phyloP scores from a whole-genome alignment of 2,113 vertebrate genomes.

The Caranx melampygus region DNA sequence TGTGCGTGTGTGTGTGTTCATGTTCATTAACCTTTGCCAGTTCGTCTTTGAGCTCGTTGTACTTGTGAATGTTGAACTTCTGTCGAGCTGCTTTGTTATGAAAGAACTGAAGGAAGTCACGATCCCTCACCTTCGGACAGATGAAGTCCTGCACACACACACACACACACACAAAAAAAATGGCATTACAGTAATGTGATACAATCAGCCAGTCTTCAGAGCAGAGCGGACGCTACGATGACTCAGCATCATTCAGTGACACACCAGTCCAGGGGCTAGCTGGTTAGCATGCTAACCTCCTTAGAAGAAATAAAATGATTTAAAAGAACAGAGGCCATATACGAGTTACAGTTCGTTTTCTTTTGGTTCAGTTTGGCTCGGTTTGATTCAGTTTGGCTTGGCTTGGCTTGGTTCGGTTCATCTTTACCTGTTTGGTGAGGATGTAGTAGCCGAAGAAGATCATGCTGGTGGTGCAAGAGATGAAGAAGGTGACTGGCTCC shows the following conservation, averaged over 20 bases:
- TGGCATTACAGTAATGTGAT: no score
- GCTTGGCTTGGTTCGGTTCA: no score
- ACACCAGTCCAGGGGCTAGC: no score
- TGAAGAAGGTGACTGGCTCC: conserved; percentile 64
- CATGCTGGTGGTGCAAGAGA: conserved; percentile 58
- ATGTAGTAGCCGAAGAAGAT: conserved; percentile 63
- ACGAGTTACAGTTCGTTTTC: no score
- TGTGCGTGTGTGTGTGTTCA: conserved; percentile 3
- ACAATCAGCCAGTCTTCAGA: no score
- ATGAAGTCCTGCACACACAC: conserved; percentile 43
- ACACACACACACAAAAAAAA: not conserved
- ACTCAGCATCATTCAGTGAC: no score
- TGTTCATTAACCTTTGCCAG: conserved; percentile 22
- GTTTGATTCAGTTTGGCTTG: no score
- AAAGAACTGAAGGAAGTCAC: conserved; percentile 54
- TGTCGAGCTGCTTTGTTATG: not conserved
- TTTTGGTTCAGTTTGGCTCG: no score
- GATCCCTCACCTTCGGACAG: not conserved
- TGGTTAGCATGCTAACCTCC: no score
- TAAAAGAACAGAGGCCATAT: no score
- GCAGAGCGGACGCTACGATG: no score
- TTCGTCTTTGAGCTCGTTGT: conserved; percentile 53
- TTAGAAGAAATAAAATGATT: no score
- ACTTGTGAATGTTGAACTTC: conserved; percentile 44
- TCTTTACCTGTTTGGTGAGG: conserved; percentile 51